Percentiles rank a stretch among this genome's conserved stretches.
These are phyloP conservation scores for Tachyglossus aculeatus DNA, from an alignment of 2,797 vertebrate species.

Conservation along the genomic window DNA sequence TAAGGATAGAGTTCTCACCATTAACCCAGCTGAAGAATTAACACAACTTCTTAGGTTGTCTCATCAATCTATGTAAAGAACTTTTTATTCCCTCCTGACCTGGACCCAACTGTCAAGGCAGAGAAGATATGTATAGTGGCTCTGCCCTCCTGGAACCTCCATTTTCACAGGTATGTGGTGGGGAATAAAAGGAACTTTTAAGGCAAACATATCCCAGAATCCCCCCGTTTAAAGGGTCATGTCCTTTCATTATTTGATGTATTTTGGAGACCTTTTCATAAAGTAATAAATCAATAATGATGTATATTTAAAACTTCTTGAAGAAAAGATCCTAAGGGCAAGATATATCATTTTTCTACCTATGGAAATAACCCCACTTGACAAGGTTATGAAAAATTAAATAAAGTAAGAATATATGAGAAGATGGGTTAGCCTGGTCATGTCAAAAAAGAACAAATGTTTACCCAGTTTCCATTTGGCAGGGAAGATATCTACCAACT, in stretches of 20 bases:
- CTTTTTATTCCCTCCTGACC: background rate
- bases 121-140: background rate
- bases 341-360: too few relatives aligned
- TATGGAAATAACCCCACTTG: too few relatives aligned
- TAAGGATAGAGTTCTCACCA: background rate
- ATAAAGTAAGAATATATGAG: too few relatives aligned
- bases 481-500: too few relatives aligned
- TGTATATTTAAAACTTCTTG: too few relatives aligned
- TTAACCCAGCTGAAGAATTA: background rate
- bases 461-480: too few relatives aligned
- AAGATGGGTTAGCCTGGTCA: too few relatives aligned
- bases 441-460: too few relatives aligned
- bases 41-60: background rate
- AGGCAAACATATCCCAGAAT: background rate
- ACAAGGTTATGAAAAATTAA: too few relatives aligned
- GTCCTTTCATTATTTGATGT: background rate
- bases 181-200: background rate
- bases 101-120: background rate
- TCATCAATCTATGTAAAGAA: background rate
- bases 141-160: background rate
- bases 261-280: too few relatives aligned
- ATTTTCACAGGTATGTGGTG: background rate
- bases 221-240: background rate
- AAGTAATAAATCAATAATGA: too few relatives aligned
- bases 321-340: too few relatives aligned